Evolutionary conservation across 2,888 invertebrate species (phyloP).

Genomic region (Eupithecia pulchellata): DNA sequence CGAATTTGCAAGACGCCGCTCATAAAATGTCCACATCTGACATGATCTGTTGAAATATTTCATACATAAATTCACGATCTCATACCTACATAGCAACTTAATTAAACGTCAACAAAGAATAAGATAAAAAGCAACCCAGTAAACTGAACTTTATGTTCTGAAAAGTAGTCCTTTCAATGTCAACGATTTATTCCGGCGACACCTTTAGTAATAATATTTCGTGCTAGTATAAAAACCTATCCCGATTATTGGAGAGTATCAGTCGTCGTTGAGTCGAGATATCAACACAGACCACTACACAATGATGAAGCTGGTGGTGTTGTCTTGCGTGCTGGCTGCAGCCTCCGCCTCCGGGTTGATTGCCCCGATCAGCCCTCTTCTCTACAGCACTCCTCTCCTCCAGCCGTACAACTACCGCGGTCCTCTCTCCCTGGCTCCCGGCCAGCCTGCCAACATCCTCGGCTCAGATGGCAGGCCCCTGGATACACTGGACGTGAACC

Average conservation of each 20-base stretch:
- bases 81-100: slow-evolving; percentile 34
- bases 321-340: slow-evolving; percentile 86
- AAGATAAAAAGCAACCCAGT: slow-evolving; percentile 54
- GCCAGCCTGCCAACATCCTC: slow-evolving; percentile 76
- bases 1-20: slow-evolving; percentile 10
- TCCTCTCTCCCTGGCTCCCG: slow-evolving; percentile 75
- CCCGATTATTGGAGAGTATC: slow-evolving; percentile 58
- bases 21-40: neutral
- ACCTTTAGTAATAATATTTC: slow-evolving; percentile 53
- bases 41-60: slow-evolving; percentile 8
- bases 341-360: slow-evolving; percentile 71
- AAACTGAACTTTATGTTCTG: slow-evolving; percentile 43
- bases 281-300: slow-evolving; percentile 79
- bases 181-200: slow-evolving; percentile 65
- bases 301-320: slow-evolving; percentile 86
- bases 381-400: slow-evolving; percentile 42
- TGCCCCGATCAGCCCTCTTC: slow-evolving; percentile 38
- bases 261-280: slow-evolving; percentile 63
- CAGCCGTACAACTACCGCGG: slow-evolving; percentile 63
- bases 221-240: slow-evolving; percentile 65
- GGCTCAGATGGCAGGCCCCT: slow-evolving; percentile 76
- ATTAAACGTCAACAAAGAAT: slow-evolving; percentile 40
- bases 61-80: slow-evolving; percentile 31
- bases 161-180: slow-evolving; percentile 73
- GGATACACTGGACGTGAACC: slow-evolving; percentile 77